Base-by-base conservation (phyloP, 2,113 vertebrate genomes). In the Halichoerus grypus region DNA sequence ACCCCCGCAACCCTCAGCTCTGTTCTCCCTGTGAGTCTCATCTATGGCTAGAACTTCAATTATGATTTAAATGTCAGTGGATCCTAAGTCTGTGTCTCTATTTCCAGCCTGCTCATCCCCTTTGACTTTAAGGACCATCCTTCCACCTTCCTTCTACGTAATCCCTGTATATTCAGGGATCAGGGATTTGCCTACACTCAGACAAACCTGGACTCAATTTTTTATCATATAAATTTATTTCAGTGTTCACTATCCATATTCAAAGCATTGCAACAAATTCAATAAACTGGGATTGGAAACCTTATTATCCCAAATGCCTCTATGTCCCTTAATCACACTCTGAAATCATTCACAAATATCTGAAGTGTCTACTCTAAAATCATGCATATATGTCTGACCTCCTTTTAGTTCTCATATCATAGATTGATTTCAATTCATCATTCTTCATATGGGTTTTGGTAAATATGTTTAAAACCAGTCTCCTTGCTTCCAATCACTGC, bases 301-400 rank as follows among this genome's bases (percentile, higher is more conserved):
- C 63, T 76, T 51, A 53, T 55, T 57, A 84, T 36, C 36, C 36
- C 74, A 90, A 76, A 91, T 26, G 28, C 1, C 31, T 87, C 18
- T 49, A 21, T 59, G 22, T 71, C 28, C 71, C 18, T 87, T 55
- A 80, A 80, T 18, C 14, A 61, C 2, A 57, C 55, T 92, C 53
- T 59, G 63, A 95, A 96, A n/a, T 22, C 24, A 51, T 46, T 83
- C 39, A 95, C 36, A 88, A 69, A 79, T 53, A 14, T 95, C 67
- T 87, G 14, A 72, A 80, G 61, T 67, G 14, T 61, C 42, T 49
- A 59, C n/a, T 95, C 39, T 92, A n/a, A 88, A 96, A 46, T 39
- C 12, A 46, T 53, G 63, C 22, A 14, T 53, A n/a, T n/a, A 74
- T 18, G n/a, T 65, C n/a, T 96, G 18, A 61, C 33, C 18, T 24